Conservation (phyloP, 2,888 invertebrate species). For the Acronicta psi region DNA sequence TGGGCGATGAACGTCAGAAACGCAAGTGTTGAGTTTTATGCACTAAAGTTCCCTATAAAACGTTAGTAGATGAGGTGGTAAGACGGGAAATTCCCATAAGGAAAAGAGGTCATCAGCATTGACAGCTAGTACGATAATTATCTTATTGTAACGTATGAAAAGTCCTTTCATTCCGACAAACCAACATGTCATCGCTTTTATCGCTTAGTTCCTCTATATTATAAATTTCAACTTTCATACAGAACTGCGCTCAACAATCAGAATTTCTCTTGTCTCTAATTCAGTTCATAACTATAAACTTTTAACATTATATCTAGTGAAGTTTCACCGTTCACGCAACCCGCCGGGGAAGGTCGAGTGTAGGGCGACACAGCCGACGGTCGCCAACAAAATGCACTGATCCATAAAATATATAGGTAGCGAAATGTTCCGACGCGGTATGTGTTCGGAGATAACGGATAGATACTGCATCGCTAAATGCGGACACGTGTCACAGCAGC, state of each 20-base stretch:
- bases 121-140: too few species aligned
- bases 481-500: neutral
- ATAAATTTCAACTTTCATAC: constrained; percentile 6
- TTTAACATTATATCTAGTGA: constrained; percentile 16
- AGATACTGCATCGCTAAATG: constrained; percentile 33
- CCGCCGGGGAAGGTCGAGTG: constrained; percentile 46
- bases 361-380: constrained; percentile 39
- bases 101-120: too few species aligned
- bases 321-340: constrained; percentile 16
- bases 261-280: constrained; percentile 7
- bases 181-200: neutral
- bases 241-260: neutral
- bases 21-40: too few species aligned
- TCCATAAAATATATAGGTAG: constrained; percentile 36
- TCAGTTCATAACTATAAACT: constrained; percentile 10
- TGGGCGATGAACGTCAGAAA: too few species aligned
- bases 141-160: too few species aligned
- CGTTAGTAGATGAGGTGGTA: too few species aligned
- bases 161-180: neutral
- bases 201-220: neutral
- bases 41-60: too few species aligned
- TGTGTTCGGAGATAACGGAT: constrained; percentile 33
- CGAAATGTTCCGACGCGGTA: constrained; percentile 32
- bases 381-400: constrained; percentile 47
- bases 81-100: too few species aligned